phyloP scores from a whole-genome alignment of 35 echinoderm and acorn worm genomes.

The Stichopus chloronotus region DNA sequence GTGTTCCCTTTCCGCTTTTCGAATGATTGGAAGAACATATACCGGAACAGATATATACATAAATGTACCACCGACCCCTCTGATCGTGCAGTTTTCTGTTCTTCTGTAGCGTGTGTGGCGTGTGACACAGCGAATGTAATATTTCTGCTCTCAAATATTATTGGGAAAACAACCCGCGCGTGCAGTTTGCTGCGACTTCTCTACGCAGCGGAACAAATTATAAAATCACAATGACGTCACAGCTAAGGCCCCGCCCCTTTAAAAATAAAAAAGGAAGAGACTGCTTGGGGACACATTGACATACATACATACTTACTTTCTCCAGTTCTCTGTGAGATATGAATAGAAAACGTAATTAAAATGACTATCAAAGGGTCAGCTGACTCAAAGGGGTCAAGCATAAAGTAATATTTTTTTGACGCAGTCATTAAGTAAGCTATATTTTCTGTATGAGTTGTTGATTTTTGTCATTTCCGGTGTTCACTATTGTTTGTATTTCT shows the following conservation, averaged over 20 bases:
- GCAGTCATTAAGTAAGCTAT: too few relatives aligned
- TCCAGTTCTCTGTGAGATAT: too few relatives aligned
- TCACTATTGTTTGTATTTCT: too few relatives aligned
- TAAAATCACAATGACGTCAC: slow-evolving; percentile 1
- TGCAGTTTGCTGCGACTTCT: neutral
- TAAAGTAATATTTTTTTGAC: too few relatives aligned
- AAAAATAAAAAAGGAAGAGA: neutral
- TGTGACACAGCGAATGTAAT: neutral
- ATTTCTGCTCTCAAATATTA: neutral
- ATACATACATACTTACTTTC: neutral
- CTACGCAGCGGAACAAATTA: slow-evolving; percentile 6
- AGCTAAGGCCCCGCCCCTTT: neutral
- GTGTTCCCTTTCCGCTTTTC: neutral
- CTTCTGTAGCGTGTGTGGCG: neutral
- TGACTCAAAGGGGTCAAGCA: too few relatives aligned
- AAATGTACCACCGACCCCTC: too few relatives aligned
- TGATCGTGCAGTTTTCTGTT: neutral
- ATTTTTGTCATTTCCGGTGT: too few relatives aligned
- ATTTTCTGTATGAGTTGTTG: too few relatives aligned
- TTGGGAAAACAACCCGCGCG: neutral
- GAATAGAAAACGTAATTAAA: too few relatives aligned
- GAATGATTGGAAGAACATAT: neutral
- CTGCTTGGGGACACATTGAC: slow-evolving; percentile 2
- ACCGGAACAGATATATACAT: too few relatives aligned
- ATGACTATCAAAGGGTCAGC: too few relatives aligned